A percentile compares a stretch with the other conserved stretches of the same genome.
These are phyloP conservation scores for Phrynosoma blainvillii DNA, from an alignment of 2,113 vertebrate species.

Conservation along the genomic window DNA sequence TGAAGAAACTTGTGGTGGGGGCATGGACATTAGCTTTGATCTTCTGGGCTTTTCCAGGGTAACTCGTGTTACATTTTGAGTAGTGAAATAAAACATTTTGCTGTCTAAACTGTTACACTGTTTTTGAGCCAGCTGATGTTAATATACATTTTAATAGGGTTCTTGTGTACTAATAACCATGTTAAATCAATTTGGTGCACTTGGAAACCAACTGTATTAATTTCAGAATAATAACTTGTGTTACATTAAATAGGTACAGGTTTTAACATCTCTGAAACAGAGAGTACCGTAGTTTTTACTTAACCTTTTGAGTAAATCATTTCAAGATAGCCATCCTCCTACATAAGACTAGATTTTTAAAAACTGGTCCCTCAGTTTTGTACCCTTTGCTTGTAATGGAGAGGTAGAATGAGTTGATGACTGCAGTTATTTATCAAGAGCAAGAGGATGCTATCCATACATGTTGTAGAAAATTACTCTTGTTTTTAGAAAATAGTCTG, in stretches of 20 bases:
- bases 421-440: neutral
- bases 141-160: conserved; percentile 13
- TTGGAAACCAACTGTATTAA: neutral
- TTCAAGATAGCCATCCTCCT: neutral
- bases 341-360: neutral
- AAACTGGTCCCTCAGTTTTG: neutral
- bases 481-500: neutral
- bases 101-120: neutral
- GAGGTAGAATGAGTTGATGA: neutral
- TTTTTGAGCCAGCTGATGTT: conserved; percentile 8
- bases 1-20: neutral
- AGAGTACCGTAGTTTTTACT: neutral
- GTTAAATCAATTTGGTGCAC: conserved; percentile 9
- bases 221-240: neutral
- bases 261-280: neutral
- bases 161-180: conserved; percentile 12
- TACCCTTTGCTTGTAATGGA: neutral
- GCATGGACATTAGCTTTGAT: conserved; percentile 1
- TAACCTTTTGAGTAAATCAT: neutral
- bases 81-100: conserved; percentile 2
- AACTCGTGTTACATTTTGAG: conserved; percentile 15
- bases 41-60: neutral
- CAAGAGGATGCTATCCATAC: neutral
- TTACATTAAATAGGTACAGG: conserved; percentile 1
- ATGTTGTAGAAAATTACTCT: neutral